phyloP scores from a whole-genome alignment of 1,140 invertebrate species.

The Drosophila pachea region DNA sequence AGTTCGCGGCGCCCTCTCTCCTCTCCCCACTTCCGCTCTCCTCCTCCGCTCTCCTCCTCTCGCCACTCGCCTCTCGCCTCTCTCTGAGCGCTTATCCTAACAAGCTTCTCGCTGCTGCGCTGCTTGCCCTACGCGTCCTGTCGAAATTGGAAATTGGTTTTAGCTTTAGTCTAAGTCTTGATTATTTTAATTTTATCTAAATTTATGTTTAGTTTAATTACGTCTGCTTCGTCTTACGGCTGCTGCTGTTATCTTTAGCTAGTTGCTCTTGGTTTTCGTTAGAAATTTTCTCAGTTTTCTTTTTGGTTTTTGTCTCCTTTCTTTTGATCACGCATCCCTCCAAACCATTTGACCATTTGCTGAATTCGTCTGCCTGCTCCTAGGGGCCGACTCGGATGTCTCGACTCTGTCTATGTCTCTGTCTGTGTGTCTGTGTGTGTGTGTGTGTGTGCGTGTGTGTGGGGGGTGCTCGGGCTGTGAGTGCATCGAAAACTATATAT shows the following conservation, averaged over 20 bases:
- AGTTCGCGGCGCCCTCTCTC: not conserved
- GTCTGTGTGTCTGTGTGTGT: conserved; percentile 25
- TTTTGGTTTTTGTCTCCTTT: conserved; percentile 25
- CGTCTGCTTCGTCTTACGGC: conserved; percentile 12
- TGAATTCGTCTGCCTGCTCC: conserved; percentile 52
- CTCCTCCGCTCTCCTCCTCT: conserved; percentile 1
- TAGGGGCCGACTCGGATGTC: conserved; percentile 46
- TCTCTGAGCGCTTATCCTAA: no score
- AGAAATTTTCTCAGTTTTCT: no score
- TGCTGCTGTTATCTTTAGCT: not conserved
- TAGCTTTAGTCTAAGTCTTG: conserved; percentile 43
- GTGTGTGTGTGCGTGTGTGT: conserved; percentile 27
- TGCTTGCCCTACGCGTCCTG: conserved; percentile 22
- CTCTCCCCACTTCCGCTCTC: no score
- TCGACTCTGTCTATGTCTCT: conserved; percentile 15
- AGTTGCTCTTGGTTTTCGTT: conserved; percentile 23
- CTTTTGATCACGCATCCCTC: conserved; percentile 83
- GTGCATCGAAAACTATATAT: conserved; percentile 52
- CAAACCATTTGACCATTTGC: conserved; percentile 68
- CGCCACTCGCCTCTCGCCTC: not conserved
- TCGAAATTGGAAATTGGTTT: conserved; percentile 61
- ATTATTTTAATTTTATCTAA: conserved; percentile 34
- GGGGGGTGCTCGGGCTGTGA: conserved; percentile 11
- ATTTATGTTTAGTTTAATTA: conserved; percentile 46
- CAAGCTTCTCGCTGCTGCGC: not conserved